Conservation (phyloP, 2,113 vertebrate species). For the Oryzias curvinotus region DNA sequence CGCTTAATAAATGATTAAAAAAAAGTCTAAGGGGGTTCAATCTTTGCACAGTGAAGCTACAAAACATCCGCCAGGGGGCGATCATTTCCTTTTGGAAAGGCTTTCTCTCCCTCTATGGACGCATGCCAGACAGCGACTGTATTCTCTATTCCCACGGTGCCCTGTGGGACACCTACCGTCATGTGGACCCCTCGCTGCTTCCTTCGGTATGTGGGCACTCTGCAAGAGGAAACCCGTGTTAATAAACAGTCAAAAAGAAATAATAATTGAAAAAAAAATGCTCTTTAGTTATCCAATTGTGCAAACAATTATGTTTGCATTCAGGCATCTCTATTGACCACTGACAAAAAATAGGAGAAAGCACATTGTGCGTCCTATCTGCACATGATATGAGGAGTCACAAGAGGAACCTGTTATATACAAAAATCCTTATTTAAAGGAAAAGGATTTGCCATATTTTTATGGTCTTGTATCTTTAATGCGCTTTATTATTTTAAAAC, state of each 20-base stretch:
- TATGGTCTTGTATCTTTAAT: background rate
- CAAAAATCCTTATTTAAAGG: no score
- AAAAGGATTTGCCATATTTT: no score
- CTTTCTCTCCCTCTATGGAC: constrained; percentile 31
- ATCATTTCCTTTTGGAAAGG: constrained; percentile 30
- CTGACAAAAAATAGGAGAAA: constrained; percentile 9
- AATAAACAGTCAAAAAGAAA: constrained; percentile 16
- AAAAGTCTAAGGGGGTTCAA: background rate
- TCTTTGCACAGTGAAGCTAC: background rate
- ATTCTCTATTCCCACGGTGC: constrained; percentile 71
- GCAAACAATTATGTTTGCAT: constrained; percentile 42
- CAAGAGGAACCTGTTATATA: no score
- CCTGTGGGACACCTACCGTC: constrained; percentile 73
- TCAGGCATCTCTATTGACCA: constrained; percentile 30
- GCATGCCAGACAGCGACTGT: constrained; percentile 29
- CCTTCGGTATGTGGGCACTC: constrained; percentile 81
- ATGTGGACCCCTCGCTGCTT: constrained; percentile 71
- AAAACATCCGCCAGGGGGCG: constrained; percentile 57
- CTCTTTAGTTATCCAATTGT: constrained; percentile 40
- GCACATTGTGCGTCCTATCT: constrained; percentile 22
- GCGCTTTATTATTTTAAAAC: background rate
- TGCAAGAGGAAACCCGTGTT: constrained; percentile 49
- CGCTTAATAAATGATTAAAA: background rate
- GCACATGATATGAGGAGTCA: background rate
- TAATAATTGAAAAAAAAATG: background rate